Conservation (phyloP, 1,140 invertebrate genomes). For the Capitella teleta region DNA sequence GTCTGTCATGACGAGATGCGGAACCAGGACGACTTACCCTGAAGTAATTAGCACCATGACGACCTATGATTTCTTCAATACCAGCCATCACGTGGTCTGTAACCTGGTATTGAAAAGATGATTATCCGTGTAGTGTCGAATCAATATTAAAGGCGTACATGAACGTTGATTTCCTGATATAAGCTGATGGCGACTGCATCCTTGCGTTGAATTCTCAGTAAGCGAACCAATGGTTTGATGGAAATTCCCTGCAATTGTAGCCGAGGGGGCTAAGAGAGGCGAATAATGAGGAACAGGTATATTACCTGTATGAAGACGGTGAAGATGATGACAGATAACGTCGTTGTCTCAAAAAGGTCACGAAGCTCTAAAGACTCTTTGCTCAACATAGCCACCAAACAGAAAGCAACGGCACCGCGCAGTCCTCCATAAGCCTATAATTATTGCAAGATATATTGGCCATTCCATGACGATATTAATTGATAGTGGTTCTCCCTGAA, state of each 20-base stretch:
- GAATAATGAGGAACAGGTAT: neutral
- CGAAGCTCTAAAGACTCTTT: constrained; percentile 38
- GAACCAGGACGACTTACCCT: neutral
- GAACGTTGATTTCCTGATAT: constrained; percentile 16
- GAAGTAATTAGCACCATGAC: neutral
- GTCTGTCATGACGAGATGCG: neutral
- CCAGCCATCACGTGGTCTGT: constrained; percentile 93
- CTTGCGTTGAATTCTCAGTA: constrained; percentile 75
- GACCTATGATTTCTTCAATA: constrained; percentile 65
- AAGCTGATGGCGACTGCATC: constrained; percentile 13
- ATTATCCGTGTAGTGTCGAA: neutral
- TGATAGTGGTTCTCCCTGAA: too few relatives aligned
- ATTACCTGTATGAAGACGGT: constrained; percentile 79
- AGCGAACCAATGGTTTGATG: constrained; percentile 87
- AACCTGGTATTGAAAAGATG: constrained; percentile 32
- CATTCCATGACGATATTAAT: too few relatives aligned
- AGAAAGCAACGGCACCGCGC: constrained; percentile 92
- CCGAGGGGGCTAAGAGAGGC: neutral
- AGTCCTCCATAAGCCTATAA: constrained; percentile 70
- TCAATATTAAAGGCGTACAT: constrained; percentile 10
- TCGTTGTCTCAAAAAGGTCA: constrained; percentile 87
- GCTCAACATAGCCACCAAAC: constrained; percentile 81
- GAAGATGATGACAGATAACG: constrained; percentile 93
- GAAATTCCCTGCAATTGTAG: constrained; percentile 63
- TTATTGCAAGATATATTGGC: constrained; percentile 3